These are phyloP conservation scores for Mesorhabditis belari DNA, from an alignment of 2,888 invertebrate species.

Conservation along the genomic window DNA sequence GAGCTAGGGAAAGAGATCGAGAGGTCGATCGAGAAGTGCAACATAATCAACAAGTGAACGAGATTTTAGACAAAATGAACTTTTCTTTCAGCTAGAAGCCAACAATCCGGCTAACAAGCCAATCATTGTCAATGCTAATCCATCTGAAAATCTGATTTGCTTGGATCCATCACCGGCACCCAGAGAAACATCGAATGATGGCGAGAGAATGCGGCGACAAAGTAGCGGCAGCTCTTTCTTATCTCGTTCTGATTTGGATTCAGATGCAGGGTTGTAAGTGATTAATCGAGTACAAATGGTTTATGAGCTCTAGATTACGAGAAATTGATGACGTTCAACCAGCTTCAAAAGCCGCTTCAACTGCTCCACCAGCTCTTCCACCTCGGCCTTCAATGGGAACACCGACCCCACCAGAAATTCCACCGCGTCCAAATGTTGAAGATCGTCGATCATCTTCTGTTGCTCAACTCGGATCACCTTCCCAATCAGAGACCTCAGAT, in stretches of 20 bases:
- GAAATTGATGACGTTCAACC: background rate
- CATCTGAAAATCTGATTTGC: background rate
- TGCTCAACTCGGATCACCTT: background rate
- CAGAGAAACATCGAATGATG: background rate
- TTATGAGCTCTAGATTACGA: background rate
- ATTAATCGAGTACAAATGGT: background rate
- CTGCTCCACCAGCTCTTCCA: background rate
- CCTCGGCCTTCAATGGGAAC: background rate
- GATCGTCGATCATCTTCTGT: background rate
- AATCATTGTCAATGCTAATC: background rate
- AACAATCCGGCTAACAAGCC: background rate
- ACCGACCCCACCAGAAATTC: background rate
- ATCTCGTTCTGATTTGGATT: constrained; percentile 17
- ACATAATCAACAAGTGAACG: background rate
- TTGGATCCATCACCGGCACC: background rate
- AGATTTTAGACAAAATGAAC: background rate
- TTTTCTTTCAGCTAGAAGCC: background rate
- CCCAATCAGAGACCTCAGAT: background rate
- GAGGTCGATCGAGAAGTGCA: background rate
- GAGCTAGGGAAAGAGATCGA: constrained; percentile 7
- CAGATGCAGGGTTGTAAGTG: constrained; percentile 8
- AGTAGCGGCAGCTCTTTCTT: constrained; percentile 30
- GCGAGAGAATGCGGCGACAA: constrained; percentile 16
- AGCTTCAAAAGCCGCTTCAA: background rate
- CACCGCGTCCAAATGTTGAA: background rate